Percentiles rank a stretch among this genome's conserved stretches.
phyloP scores from a whole-genome alignment of 92 coral and sea anemone genomes.

The Parazoanthus darwini region DNA sequence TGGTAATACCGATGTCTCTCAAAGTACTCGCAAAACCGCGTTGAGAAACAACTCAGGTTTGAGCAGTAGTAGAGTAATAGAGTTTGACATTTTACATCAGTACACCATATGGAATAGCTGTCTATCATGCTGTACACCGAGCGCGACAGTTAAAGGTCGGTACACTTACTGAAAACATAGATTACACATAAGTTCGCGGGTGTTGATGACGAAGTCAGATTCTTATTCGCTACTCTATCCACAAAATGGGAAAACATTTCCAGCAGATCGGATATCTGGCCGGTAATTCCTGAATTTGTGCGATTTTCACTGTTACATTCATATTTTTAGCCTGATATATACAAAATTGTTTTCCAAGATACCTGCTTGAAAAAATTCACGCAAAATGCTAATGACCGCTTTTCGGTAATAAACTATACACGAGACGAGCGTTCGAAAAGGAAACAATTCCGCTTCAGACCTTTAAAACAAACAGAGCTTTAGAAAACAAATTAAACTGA shows the following conservation, averaged over 20 bases:
- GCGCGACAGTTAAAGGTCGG: not conserved
- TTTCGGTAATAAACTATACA: not conserved
- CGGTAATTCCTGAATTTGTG: not conserved
- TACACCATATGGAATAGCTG: not conserved
- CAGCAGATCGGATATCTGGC: not conserved
- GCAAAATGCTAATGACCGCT: not conserved
- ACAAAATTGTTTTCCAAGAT: not conserved
- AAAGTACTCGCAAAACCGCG: not conserved
- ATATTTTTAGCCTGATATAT: not conserved
- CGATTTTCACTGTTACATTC: too few relatives aligned
- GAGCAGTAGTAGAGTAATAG: not conserved
- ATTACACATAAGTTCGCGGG: not conserved
- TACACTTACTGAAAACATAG: too few relatives aligned
- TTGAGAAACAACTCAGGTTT: too few relatives aligned
- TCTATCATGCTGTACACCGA: not conserved
- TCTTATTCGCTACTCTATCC: not conserved
- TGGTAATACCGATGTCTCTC: not conserved
- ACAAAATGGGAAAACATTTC: not conserved
- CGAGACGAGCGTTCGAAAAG: not conserved
- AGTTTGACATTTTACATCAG: not conserved
- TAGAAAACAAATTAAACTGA: not conserved
- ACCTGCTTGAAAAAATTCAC: not conserved
- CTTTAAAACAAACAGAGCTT: not conserved
- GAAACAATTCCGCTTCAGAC: not conserved
- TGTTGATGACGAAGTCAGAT: not conserved